These are phyloP conservation scores for Halisarca cf. caerulea DNA, from an alignment of 37 sponge, comb jelly and placozoan species.

Conservation along the genomic window DNA sequence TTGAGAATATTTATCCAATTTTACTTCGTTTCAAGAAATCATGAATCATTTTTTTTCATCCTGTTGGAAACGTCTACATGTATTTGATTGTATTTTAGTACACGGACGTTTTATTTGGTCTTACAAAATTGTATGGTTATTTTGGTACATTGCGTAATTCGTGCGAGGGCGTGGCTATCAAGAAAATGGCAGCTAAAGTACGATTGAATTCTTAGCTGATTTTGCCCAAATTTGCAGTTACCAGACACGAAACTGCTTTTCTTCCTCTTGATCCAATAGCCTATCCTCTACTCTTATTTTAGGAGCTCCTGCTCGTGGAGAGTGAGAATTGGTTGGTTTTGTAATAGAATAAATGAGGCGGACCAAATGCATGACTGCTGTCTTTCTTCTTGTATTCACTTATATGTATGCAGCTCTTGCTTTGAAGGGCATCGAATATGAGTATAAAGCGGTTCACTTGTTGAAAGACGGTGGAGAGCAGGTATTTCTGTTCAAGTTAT, in stretches of 20 bases:
- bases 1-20: conserved; percentile 97
- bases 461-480: conserved; percentile 98
- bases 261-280: conserved; percentile 44
- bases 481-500: conserved; percentile 28
- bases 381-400: neutral
- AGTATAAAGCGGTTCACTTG: conserved; percentile 84
- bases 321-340: conserved; percentile 86
- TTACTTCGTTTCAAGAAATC: conserved; percentile 92
- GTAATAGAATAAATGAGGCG: neutral
- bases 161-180: neutral
- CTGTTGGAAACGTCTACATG: no score
- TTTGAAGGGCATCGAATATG: conserved; percentile 93
- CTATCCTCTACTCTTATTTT: conserved; percentile 94
- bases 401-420: conserved; percentile 70
- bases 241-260: neutral
- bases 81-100: no score
- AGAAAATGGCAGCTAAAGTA: conserved; percentile 34
- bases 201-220: neutral
- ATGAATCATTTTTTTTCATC: neutral
- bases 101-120: neutral
- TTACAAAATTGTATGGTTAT: neutral
- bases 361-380: neutral
- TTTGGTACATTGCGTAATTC: neutral
- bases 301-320: conserved; percentile 98
- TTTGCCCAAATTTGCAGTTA: neutral